A percentile compares a stretch with the other conserved stretches of the same genome.
These are phyloP conservation scores for Ips nitidus DNA, from an alignment of 1,140 invertebrate species.

Conservation along the genomic window DNA sequence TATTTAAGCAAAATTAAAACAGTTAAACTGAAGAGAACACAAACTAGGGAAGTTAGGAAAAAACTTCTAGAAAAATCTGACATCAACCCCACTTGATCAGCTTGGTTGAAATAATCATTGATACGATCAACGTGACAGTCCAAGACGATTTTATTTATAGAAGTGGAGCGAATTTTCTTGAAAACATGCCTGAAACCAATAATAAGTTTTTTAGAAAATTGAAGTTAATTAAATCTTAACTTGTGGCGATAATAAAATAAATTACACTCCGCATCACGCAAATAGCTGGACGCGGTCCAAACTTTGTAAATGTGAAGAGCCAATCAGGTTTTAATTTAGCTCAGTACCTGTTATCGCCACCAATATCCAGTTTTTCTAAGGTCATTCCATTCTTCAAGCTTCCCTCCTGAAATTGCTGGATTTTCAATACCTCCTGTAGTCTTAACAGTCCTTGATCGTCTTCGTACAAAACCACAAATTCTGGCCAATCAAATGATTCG, in stretches of 20 bases:
- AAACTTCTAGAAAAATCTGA: conserved; percentile 65
- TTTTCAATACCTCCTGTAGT: conserved; percentile 79
- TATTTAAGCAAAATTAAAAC: conserved; percentile 5
- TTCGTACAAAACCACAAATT: conserved; percentile 80
- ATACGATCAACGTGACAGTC: conserved; percentile 73
- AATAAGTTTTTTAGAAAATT: not conserved
- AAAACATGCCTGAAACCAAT: conserved; percentile 63
- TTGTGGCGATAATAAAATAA: conserved; percentile 2
- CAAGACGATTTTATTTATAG: conserved; percentile 74
- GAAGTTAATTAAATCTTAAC: conserved; percentile 5
- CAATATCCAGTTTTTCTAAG: conserved; percentile 60
- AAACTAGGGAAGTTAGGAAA: conserved; percentile 58
- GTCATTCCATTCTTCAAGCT: conserved; percentile 45
- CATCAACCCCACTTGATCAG: conserved; percentile 77
- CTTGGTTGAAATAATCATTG: conserved; percentile 69
- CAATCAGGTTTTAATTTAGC: not conserved
- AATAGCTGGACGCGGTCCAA: not conserved
- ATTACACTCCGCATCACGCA: not conserved
- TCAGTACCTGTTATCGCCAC: conserved; percentile 60
- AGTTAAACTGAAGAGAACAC: not conserved
- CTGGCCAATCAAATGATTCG: conserved; percentile 71
- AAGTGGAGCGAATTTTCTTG: conserved; percentile 71
- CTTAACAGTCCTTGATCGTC: conserved; percentile 74
- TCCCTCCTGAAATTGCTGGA: conserved; percentile 59
- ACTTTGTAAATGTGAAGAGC: too few species aligned